Percentiles rank a stretch among this genome's conserved stretches.
phyloP scores from a whole-genome alignment of 2,888 invertebrate genomes.

The Rutpela maculata region DNA sequence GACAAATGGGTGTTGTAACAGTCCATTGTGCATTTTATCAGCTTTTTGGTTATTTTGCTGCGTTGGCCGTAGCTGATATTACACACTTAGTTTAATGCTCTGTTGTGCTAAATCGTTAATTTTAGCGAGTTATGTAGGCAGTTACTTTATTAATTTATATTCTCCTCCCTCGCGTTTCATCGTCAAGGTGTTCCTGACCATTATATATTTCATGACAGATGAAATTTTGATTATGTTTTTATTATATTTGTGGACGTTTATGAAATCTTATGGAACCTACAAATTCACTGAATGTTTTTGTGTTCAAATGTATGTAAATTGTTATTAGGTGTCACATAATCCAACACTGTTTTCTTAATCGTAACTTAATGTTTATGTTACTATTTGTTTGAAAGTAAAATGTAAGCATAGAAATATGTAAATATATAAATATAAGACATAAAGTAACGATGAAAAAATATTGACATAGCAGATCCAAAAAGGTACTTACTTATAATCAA shows the following conservation, averaged over 20 bases:
- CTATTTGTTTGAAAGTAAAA: too few relatives aligned
- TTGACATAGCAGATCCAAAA: too few relatives aligned
- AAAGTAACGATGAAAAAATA: too few relatives aligned
- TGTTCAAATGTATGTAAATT: too few relatives aligned
- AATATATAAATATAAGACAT: too few relatives aligned
- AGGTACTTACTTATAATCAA: too few relatives aligned
- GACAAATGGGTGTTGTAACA: constrained; percentile 5
- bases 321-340: too few relatives aligned
- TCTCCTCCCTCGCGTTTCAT: background rate
- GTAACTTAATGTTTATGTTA: too few relatives aligned
- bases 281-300: background rate
- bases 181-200: background rate
- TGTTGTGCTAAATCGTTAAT: constrained; percentile 13
- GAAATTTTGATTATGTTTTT: background rate
- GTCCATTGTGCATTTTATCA: background rate
- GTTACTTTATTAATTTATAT: constrained; percentile 9
- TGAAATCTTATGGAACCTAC: background rate
- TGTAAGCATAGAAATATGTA: too few relatives aligned
- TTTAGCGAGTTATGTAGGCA: constrained; percentile 7
- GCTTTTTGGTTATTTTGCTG: constrained; percentile 12
- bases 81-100: constrained; percentile 14
- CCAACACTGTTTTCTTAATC: too few relatives aligned
- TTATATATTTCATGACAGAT: background rate
- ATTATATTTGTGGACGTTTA: background rate
- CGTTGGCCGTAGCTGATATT: background rate